Evolutionary conservation across 1,140 invertebrate genomes (phyloP).

Genomic region (Tenebrio molitor): DNA sequence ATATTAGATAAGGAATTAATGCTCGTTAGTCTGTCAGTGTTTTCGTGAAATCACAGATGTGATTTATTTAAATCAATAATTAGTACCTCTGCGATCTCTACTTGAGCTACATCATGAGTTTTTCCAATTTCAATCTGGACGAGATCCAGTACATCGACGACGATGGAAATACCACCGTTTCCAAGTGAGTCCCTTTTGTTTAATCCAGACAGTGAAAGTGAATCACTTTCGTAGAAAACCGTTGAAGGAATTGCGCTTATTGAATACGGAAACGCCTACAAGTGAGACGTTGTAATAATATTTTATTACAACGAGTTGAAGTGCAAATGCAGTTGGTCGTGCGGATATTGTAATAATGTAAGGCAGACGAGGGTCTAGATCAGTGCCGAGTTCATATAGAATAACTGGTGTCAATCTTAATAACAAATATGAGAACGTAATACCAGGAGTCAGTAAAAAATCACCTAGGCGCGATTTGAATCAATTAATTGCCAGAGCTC

Average conservation of each 20-base stretch:
- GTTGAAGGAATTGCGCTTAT: background rate
- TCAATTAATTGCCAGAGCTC: too few relatives aligned
- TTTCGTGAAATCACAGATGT: conserved; percentile 29
- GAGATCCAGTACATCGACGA: conserved; percentile 34
- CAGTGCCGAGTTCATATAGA: conserved; percentile 26
- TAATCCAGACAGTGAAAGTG: background rate
- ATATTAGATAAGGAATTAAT: conserved; percentile 47
- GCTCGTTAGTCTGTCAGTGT: conserved; percentile 31
- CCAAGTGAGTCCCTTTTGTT: background rate
- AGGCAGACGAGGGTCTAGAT: conserved; percentile 28
- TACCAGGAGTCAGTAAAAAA: background rate
- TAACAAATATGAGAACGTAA: background rate
- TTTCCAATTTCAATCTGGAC: conserved; percentile 24
- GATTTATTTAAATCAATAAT: conserved; percentile 41
- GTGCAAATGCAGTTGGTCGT: conserved; percentile 11
- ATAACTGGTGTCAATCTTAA: conserved; percentile 25
- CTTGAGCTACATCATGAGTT: conserved; percentile 21
- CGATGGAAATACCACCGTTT: background rate
- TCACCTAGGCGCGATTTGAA: too few relatives aligned
- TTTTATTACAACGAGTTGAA: background rate
- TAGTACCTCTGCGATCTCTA: conserved; percentile 1
- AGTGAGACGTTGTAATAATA: background rate
- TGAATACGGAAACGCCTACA: conserved; percentile 39
- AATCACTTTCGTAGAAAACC: background rate
- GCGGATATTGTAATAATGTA: conserved; percentile 32